These are phyloP conservation scores for Ophthalmolycus amberensis DNA, from an alignment of 2,113 vertebrate genomes.

Conservation along the genomic window DNA sequence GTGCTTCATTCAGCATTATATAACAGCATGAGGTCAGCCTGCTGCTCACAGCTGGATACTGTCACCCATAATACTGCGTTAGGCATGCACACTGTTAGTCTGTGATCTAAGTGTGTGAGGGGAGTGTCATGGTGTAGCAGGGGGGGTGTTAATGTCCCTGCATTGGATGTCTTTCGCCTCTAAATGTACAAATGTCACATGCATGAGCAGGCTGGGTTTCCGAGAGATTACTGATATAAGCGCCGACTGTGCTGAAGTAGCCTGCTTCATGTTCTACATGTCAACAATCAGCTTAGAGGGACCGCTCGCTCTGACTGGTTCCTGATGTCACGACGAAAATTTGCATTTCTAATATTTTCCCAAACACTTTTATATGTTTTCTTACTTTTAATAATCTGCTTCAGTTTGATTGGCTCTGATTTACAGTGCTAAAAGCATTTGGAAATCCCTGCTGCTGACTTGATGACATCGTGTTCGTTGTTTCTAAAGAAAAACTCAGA, in stretches of 20 bases:
- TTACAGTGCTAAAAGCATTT: not conserved
- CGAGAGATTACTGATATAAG: conserved; percentile 21
- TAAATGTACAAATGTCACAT: not conserved
- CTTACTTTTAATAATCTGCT: no score
- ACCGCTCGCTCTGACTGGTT: not conserved
- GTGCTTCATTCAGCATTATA: conserved; percentile 60
- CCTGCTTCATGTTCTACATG: not conserved
- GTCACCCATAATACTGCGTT: not conserved
- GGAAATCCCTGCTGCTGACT: conserved; percentile 23
- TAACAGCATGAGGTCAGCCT: conserved; percentile 67
- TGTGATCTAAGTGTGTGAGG: not conserved
- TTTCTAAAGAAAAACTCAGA: not conserved
- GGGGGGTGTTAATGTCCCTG: no score
- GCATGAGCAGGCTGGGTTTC: not conserved
- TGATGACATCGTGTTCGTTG: conserved; percentile 27
- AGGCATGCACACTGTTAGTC: not conserved
- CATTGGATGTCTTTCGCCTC: not conserved
- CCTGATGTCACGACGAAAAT: not conserved
- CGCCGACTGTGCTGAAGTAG: not conserved
- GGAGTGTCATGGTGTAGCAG: not conserved
- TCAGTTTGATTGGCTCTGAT: no score
- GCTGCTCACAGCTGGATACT: conserved; percentile 64
- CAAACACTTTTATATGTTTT: no score
- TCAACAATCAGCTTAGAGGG: conserved; percentile 15
- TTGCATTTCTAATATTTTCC: no score